Base-by-base conservation (phyloP, 2,888 invertebrate species). In the Cryptus viduatorius region DNA sequence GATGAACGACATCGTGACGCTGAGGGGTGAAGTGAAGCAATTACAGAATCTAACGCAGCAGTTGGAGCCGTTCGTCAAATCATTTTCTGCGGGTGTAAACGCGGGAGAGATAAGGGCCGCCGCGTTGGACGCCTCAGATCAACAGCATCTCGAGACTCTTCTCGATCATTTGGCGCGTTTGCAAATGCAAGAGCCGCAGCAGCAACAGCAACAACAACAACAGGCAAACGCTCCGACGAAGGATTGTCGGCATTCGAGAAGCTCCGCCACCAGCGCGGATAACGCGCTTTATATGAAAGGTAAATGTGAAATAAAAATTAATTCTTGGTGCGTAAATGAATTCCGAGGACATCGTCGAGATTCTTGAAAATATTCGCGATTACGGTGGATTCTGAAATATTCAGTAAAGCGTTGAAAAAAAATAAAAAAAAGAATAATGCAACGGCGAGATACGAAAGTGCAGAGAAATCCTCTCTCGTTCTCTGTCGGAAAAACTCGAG, bases 1-100 rank as follows among this genome's bases (percentile, higher is more conserved):
- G 12, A 95, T 96, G 92, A 96, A 96, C 86, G 96, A 96, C 91
- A 95, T 96, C 29, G 94, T 95, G 86, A 95, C 95, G 65, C 92
- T 96, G 81, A 94, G 96, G 77, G 95, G 95, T 83, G 96, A 96
- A 91, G 95, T 96, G 87, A 96, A 96, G 89, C 96, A 96, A 88
- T 92, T 96, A 85, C 95, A 95, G 88, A 94, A 94, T 24, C 94
- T 96, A 64, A 95, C 96, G 0, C 95, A 95, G 80, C 96, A 96
- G 88, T 92, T 96, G 82, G 96, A 96, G 88, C 96, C 96, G 0
- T 96, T 96, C 91, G 95, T 96, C 44, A 95, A 95, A 84, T 95
- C 95, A 24, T 92, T 95, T 81, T 93, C 94, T 0, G 94, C 94
- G 3, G 94, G 90, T 82, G 87, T 93, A 24, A 89, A 82, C 71